Base-by-base conservation (phyloP, 1,140 invertebrate species). In the Pachyrhynchus sulphureomaculatus region DNA sequence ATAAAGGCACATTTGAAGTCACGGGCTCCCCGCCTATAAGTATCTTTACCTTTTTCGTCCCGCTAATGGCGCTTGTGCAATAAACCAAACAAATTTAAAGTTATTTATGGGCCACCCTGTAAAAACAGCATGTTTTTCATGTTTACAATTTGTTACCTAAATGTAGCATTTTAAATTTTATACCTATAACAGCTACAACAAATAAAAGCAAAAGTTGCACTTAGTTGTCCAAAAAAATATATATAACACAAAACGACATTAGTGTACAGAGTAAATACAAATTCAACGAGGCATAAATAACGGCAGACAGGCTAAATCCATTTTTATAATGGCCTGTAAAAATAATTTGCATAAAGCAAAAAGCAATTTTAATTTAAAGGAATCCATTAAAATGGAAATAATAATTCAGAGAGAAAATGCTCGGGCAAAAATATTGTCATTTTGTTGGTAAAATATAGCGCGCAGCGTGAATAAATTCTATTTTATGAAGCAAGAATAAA, bases 401-500 rank as follows among this genome's bases (percentile, higher is more conserved):
- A 67, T 56, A 37, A 65, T 54, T 68, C 52, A 48, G 57, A 54
- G 44, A 24, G 34, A 67, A 51, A 63, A 65, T 53, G 55, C 55
- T 49, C 34, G 51, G 54, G 58, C 42, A 66, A 64, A 70, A 70
- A 67, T 62, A 59, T 62, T 68, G 64, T 67, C 68, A 62, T 65
- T 60, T 62, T 66, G 67, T 66, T 55, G 64, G 59, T 57, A 58
- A 68, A 67, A 69, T 66, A 64, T 61, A 49, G 55, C 55, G 62
- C 41, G 52, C 64, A 63, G 59, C 56, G 49, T 20, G 48, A 64
- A 68, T 71, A 69, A 71, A 71, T 71, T 71, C 64, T 59, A 68
- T 69, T 71, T 71, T 65, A 71, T 71, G 67, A 70, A 69, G 69
- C 69, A 69, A 68, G 49, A 64, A 65, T 41, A 68, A 68, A 68